phyloP scores from a whole-genome alignment of 2,888 invertebrate genomes.

The Latheticus oryzae region DNA sequence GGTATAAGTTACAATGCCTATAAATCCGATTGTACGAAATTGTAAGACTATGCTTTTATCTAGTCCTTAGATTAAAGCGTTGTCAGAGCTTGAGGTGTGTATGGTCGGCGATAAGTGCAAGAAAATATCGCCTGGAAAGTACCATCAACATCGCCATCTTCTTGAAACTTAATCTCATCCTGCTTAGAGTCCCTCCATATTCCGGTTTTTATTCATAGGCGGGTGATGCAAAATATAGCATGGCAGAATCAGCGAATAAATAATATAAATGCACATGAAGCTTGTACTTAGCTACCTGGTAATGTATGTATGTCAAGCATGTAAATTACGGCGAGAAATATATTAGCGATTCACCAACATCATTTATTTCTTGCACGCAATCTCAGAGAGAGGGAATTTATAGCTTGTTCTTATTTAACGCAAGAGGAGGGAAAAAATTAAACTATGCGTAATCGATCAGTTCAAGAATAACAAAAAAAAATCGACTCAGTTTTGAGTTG shows the following conservation, averaged over 20 bases:
- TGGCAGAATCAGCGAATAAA: constrained; percentile 57
- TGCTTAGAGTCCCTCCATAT: constrained; percentile 3
- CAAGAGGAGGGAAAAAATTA: constrained; percentile 31
- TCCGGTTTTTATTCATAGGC: constrained; percentile 19
- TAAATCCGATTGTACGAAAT: constrained; percentile 8
- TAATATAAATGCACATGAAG: constrained; percentile 58
- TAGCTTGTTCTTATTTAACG: constrained; percentile 40
- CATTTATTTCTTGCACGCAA: constrained; percentile 61
- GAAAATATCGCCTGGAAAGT: constrained; percentile 3
- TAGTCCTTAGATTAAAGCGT: constrained; percentile 20
- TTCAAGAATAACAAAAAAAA: constrained; percentile 51
- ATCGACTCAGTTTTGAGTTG: constrained; percentile 55
- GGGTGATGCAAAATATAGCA: constrained; percentile 29
- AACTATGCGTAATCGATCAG: constrained; percentile 53
- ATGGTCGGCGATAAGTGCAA: constrained; percentile 7
- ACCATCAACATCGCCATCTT: constrained; percentile 24
- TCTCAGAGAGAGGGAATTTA: constrained; percentile 45
- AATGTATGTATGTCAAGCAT: constrained; percentile 61
- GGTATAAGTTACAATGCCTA: neutral
- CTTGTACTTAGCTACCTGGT: constrained; percentile 63
- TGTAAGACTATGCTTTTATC: no score
- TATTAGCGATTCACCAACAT: constrained; percentile 58
- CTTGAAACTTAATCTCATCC: constrained; percentile 25
- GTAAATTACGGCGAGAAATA: constrained; percentile 61
- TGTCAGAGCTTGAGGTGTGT: constrained; percentile 9